phyloP scores from a whole-genome alignment of 2,888 invertebrate species.

The Stratiomys singularior region DNA sequence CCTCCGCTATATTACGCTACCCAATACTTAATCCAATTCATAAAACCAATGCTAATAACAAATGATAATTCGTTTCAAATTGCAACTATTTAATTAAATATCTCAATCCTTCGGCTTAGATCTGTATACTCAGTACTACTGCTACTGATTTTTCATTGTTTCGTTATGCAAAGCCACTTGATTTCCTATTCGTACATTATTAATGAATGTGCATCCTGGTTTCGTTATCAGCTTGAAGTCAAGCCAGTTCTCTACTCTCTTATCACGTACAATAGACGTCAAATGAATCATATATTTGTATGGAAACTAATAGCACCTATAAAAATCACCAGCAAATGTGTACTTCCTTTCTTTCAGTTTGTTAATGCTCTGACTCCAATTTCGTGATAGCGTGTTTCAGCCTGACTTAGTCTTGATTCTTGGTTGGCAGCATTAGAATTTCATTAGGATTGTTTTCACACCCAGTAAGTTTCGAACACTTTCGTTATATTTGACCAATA shows the following conservation, averaged over 20 bases:
- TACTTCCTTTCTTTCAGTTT: neutral
- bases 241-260: slow-evolving; percentile 1
- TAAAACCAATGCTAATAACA: neutral
- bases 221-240: neutral
- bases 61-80: neutral
- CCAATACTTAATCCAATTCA: neutral
- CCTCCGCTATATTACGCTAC: slow-evolving; percentile 36
- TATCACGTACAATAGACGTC: neutral
- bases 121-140: neutral
- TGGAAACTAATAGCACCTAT: slow-evolving; percentile 41
- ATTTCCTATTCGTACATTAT: neutral
- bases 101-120: neutral
- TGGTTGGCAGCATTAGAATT: slow-evolving; percentile 66
- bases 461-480: slow-evolving; percentile 83
- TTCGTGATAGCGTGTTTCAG: too few species aligned
- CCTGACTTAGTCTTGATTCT: too few species aligned
- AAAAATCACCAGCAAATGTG: slow-evolving; percentile 35
- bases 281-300: neutral
- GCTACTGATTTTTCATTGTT: neutral
- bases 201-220: neutral
- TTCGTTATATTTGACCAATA: slow-evolving; percentile 85
- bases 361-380: neutral
- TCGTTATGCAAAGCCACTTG: slow-evolving; percentile 34
- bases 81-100: neutral
- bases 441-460: slow-evolving; percentile 80